Percentiles rank a stretch among this genome's conserved stretches.
phyloP scores from a whole-genome alignment of 2,113 vertebrate genomes.

The Hypocryptadius cinnamomeus region DNA sequence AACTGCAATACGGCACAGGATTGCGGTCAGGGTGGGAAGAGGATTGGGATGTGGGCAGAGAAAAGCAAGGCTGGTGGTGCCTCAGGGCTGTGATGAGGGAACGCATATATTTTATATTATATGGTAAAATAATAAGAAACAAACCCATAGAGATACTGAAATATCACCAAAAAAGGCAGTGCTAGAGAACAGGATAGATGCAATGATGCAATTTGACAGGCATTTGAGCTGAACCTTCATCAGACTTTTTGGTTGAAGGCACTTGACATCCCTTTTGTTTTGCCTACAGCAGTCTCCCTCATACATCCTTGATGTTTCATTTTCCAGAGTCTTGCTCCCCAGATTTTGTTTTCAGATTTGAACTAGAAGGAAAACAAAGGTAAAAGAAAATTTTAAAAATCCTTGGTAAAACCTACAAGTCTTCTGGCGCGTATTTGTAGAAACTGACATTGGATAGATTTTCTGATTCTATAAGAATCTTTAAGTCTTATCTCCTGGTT shows the following conservation, averaged over 20 bases:
- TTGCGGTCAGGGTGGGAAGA: accelerated
- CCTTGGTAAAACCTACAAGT: background rate
- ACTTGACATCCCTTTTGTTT: background rate
- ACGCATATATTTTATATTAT: accelerated
- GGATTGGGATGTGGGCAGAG: background rate
- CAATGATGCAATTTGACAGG: background rate
- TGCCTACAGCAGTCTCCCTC: background rate
- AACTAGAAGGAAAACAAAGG: background rate
- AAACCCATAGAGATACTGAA: background rate
- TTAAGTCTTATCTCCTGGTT: background rate
- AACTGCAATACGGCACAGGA: accelerated
- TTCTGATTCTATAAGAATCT: background rate
- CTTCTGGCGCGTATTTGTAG: background rate
- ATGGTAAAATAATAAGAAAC: background rate
- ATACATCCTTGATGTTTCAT: background rate
- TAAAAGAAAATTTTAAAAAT: background rate
- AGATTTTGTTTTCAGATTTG: background rate
- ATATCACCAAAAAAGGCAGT: background rate
- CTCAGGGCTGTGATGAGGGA: background rate
- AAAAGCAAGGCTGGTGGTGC: accelerated
- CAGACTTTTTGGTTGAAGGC: background rate
- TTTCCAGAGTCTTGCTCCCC: background rate
- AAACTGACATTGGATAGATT: background rate
- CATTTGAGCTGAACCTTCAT: background rate
- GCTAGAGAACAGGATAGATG: background rate